Evolutionary conservation across 2,113 vertebrate genomes (phyloP).

Genomic region (Percina caprodes): DNA sequence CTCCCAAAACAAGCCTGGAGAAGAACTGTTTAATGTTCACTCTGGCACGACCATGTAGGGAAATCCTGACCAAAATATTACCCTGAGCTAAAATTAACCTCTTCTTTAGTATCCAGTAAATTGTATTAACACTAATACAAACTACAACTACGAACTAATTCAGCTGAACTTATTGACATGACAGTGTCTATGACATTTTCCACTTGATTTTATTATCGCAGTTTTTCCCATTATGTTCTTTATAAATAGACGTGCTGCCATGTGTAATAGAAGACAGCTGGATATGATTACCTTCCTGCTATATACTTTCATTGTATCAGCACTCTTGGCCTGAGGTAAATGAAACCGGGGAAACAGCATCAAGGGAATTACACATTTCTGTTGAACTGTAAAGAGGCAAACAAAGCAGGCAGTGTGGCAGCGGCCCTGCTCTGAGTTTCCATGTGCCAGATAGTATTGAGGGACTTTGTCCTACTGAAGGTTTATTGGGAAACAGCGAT

Average conservation of each 20-base stretch:
- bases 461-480: conserved; percentile 50
- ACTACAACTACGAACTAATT: conserved; percentile 3
- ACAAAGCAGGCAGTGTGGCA: conserved; percentile 81
- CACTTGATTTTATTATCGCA: conserved; percentile 59
- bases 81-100: conserved; percentile 76
- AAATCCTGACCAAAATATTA: conserved; percentile 79
- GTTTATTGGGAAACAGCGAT: conserved; percentile 51
- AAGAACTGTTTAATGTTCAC: conserved; percentile 61
- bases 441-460: conserved; percentile 55
- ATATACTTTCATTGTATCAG: conserved; percentile 81
- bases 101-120: conserved; percentile 52
- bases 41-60: conserved; percentile 78
- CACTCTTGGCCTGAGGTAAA: conserved; percentile 79
- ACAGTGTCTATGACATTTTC: conserved; percentile 58
- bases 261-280: conserved; percentile 80
- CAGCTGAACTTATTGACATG: conserved; percentile 27
- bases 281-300: conserved; percentile 79
- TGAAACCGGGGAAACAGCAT: conserved; percentile 73
- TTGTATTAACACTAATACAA: conserved; percentile 44
- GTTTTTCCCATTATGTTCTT: conserved; percentile 58
- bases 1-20: conserved; percentile 57
- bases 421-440: conserved; percentile 40
- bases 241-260: conserved; percentile 76
- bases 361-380: conserved; percentile 74
- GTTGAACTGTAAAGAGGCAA: conserved; percentile 67